Evolutionary conservation across 2,797 vertebrate genomes (phyloP).

Genomic region (Hippoglossus hippoglossus): DNA sequence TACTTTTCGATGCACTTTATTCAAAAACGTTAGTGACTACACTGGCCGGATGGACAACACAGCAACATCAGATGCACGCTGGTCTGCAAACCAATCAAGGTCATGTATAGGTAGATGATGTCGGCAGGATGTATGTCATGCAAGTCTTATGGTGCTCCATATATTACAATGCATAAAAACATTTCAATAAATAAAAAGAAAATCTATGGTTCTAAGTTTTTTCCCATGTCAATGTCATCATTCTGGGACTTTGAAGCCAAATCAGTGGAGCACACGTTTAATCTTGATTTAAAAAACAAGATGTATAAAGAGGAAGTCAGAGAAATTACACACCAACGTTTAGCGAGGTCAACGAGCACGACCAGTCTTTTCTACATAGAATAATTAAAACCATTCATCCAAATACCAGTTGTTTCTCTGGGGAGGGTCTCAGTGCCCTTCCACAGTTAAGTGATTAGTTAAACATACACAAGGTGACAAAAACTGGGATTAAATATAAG

Average conservation of each 20-base stretch:
- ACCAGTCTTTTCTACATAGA: slow-evolving; percentile 24
- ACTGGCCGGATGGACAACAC: too few species aligned
- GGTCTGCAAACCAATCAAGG: too few species aligned
- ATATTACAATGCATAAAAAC: too few species aligned
- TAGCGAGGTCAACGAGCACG: background rate
- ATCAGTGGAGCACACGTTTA: background rate
- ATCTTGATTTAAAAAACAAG: slow-evolving; percentile 15
- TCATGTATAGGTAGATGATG: too few species aligned
- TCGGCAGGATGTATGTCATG: too few species aligned
- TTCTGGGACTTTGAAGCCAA: too few species aligned
- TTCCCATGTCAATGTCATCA: background rate
- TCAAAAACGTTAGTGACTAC: too few species aligned
- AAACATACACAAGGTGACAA: slow-evolving; percentile 42
- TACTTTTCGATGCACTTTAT: too few species aligned
- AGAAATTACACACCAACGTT: slow-evolving; percentile 10
- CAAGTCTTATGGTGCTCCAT: too few species aligned
- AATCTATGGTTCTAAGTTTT: too few species aligned
- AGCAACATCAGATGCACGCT: too few species aligned
- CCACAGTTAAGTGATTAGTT: slow-evolving; percentile 31
- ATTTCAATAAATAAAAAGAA: too few species aligned
- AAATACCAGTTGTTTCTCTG: slow-evolving; percentile 29
- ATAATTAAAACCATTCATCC: slow-evolving; percentile 54
- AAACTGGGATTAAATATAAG: slow-evolving; percentile 31
- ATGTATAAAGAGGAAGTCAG: slow-evolving; percentile 1
- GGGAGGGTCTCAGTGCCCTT: slow-evolving; percentile 28